Conservation (phyloP, 1,140 invertebrate genomes). For the Drosophila persimilis region DNA sequence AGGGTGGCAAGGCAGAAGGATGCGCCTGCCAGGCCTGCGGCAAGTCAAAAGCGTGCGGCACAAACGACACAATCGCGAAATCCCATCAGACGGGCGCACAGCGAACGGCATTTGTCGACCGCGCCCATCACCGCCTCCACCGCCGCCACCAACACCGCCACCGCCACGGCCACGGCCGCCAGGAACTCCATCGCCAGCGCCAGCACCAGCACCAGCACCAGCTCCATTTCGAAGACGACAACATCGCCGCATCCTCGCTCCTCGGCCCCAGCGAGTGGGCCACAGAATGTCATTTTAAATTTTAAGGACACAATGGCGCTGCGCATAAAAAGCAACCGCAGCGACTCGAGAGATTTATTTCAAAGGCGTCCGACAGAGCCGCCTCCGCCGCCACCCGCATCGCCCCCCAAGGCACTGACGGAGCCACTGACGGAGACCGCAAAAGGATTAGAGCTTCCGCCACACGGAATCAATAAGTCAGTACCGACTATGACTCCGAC, state of each 20-base stretch:
- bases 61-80: slow-evolving; percentile 82
- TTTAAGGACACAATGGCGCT: slow-evolving; percentile 91
- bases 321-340: slow-evolving; percentile 86
- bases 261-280: slow-evolving; percentile 27
- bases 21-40: slow-evolving; percentile 58
- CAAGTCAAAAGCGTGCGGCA: slow-evolving; percentile 74
- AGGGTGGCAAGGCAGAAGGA: slow-evolving; percentile 26
- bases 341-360: slow-evolving; percentile 86
- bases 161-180: not conserved
- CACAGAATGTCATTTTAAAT: slow-evolving; percentile 83
- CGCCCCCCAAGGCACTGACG: slow-evolving; percentile 35
- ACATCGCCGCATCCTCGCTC: too few relatives aligned
- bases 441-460: slow-evolving; percentile 63
- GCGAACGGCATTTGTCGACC: slow-evolving; percentile 78
- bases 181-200: slow-evolving; percentile 22
- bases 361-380: slow-evolving; percentile 80
- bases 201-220: slow-evolving; percentile 15
- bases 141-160: not conserved
- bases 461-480: slow-evolving; percentile 61
- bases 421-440: slow-evolving; percentile 20
- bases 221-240: slow-evolving; percentile 19
- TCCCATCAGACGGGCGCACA: slow-evolving; percentile 82
- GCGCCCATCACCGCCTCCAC: slow-evolving; percentile 23
- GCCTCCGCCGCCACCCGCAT: slow-evolving; percentile 75
- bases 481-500: slow-evolving; percentile 2